Percentiles rank a stretch among this genome's conserved stretches.
Evolutionary conservation across 2,888 invertebrate species (phyloP).

Genomic region (Ariolimax columbianus): DNA sequence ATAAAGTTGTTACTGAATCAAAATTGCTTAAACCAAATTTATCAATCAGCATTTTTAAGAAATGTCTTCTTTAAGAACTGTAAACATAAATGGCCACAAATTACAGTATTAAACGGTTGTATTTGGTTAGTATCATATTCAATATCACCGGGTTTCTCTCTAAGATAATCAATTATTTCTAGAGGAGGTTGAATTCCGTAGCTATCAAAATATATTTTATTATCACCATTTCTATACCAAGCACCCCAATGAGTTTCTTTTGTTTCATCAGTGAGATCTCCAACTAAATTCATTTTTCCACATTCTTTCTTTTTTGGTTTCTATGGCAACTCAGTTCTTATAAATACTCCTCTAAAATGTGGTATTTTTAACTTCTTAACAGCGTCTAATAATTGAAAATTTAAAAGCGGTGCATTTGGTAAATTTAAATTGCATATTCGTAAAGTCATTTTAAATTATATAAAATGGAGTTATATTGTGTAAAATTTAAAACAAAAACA

Average conservation of each 20-base stretch:
- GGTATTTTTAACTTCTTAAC: constrained; percentile 24
- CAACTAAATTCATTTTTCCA: constrained; percentile 30
- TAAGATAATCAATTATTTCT: too few species aligned
- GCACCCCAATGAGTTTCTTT: constrained; percentile 16
- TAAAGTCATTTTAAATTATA: not conserved
- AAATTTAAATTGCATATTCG: not conserved
- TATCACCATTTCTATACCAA: not conserved
- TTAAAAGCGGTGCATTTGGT: constrained; percentile 11
- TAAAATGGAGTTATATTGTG: constrained; percentile 33
- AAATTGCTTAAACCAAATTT: not conserved
- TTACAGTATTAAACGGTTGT: not conserved
- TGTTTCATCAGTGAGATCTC: constrained; percentile 1
- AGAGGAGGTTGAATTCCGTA: constrained; percentile 23
- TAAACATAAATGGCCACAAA: constrained; percentile 2
- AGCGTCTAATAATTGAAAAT: constrained; percentile 6
- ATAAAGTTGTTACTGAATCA: not conserved
- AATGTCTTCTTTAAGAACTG: not conserved
- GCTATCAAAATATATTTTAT: constrained; percentile 3
- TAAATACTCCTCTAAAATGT: constrained; percentile 13
- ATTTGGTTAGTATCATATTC: not conserved
- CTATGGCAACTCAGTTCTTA: constrained; percentile 2
- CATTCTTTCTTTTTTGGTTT: constrained; percentile 15
- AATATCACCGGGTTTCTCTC: not conserved
- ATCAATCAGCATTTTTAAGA: constrained; percentile 1
- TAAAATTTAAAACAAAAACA: constrained; percentile 39